A percentile compares a stretch with the other conserved stretches of the same genome.
These are phyloP conservation scores for Hetaerina americana DNA, from an alignment of 1,140 invertebrate genomes.

Conservation along the genomic window DNA sequence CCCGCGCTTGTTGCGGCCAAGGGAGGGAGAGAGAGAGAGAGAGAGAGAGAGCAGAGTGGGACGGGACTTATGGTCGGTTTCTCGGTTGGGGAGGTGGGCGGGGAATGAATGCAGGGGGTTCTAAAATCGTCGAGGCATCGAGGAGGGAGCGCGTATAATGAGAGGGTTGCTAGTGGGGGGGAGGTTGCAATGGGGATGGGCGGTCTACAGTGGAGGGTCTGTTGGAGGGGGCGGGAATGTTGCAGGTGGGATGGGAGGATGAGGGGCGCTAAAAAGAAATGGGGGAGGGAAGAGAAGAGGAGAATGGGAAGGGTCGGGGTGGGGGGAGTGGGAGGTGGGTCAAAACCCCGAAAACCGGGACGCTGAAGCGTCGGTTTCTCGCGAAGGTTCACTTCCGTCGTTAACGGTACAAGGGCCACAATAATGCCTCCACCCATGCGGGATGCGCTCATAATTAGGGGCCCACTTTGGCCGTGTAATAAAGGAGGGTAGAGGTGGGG, in stretches of 20 bases:
- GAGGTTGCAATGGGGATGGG: too few relatives aligned
- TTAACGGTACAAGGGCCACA: neutral
- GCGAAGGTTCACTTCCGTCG: neutral
- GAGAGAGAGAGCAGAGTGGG: too few relatives aligned
- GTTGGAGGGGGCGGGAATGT: too few relatives aligned
- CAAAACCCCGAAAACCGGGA: neutral
- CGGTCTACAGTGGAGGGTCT: too few relatives aligned
- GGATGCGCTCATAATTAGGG: neutral
- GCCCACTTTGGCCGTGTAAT: neutral
- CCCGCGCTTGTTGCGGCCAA: too few relatives aligned
- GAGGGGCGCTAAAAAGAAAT: neutral
- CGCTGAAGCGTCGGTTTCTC: neutral
- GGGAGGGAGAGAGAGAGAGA: too few relatives aligned
- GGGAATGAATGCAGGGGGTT: too few relatives aligned
- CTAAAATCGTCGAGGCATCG: too few relatives aligned
- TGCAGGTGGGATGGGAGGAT: neutral
- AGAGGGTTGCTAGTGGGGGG: too few relatives aligned
- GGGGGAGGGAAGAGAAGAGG: neutral
- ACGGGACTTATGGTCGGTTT: too few relatives aligned
- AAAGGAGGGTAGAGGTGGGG: neutral
- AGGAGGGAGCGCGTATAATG: too few relatives aligned
- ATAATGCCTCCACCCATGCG: neutral
- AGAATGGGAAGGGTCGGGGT: neutral
- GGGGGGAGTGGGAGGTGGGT: neutral
- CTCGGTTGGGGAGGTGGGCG: too few relatives aligned